Percentiles rank a stretch among this genome's conserved stretches.
These are phyloP conservation scores for Calliphora vomitoria DNA, from an alignment of 2,888 invertebrate species.

Conservation along the genomic window DNA sequence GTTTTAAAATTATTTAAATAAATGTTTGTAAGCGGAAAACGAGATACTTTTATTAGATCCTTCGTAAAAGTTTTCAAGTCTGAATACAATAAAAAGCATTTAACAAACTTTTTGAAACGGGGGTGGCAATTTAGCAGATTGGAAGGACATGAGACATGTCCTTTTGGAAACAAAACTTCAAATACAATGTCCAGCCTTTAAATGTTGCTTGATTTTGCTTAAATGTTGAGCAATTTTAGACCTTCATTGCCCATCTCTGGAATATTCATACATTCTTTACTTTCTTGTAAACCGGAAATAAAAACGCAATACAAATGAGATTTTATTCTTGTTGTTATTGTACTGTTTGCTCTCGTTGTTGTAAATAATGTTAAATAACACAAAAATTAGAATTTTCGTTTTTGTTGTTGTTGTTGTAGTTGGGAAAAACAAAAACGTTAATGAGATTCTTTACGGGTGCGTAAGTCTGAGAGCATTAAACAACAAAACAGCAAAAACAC, in stretches of 20 bases:
- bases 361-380: constrained; percentile 48
- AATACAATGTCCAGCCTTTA: too few relatives aligned
- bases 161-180: too few relatives aligned
- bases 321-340: constrained; percentile 28
- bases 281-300: constrained; percentile 75
- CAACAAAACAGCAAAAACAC: not conserved
- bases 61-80: too few relatives aligned
- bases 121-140: too few relatives aligned
- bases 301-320: constrained; percentile 68
- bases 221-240: too few relatives aligned
- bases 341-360: not conserved
- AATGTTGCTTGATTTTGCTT: too few relatives aligned
- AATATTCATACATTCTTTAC: constrained; percentile 27
- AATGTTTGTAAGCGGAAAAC: too few relatives aligned
- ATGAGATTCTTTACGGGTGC: constrained; percentile 41
- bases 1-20: too few relatives aligned
- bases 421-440: constrained; percentile 24
- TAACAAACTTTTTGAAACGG: too few relatives aligned
- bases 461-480: constrained; percentile 20
- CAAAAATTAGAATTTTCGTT: constrained; percentile 45
- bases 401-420: not conserved
- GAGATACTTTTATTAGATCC: too few relatives aligned
- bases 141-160: too few relatives aligned
- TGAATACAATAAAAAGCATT: too few relatives aligned
- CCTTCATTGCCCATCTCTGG: not conserved